Percentiles rank a stretch among this genome's conserved stretches.
Conservation (phyloP, 2,113 vertebrate species). For the human region DNA sequence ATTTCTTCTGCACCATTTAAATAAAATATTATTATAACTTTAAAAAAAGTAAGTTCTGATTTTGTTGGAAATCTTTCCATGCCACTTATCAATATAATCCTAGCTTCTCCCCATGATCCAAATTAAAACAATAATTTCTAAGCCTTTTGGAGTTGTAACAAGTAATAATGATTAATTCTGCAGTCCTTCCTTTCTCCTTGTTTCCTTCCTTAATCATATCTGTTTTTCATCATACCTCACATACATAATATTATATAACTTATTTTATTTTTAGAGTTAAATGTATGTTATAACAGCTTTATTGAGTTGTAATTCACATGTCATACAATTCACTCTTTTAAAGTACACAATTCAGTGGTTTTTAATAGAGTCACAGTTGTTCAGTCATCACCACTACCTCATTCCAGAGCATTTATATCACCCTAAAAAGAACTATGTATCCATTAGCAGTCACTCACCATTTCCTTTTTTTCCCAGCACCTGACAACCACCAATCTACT, state of each 20-base stretch:
- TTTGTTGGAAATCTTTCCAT: neutral
- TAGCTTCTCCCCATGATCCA: neutral
- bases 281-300: neutral
- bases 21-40: conserved; percentile 72
- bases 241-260: neutral
- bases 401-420: conserved; percentile 3
- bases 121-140: conserved; percentile 15
- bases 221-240: neutral
- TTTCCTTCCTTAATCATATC: neutral
- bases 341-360: neutral
- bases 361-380: neutral
- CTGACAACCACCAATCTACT: neutral
- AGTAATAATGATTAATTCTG: neutral
- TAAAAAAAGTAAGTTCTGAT: neutral
- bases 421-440: neutral
- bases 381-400: neutral
- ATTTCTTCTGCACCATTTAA: conserved; percentile 53
- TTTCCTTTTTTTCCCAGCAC: neutral
- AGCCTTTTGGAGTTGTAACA: neutral
- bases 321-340: neutral
- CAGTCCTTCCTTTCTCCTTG: neutral
- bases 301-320: neutral
- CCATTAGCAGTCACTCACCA: neutral
- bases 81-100: neutral
- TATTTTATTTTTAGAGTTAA: conserved; percentile 32